Base-by-base conservation (phyloP, 2,113 vertebrate genomes). In the Glaucidium brasilianum region DNA sequence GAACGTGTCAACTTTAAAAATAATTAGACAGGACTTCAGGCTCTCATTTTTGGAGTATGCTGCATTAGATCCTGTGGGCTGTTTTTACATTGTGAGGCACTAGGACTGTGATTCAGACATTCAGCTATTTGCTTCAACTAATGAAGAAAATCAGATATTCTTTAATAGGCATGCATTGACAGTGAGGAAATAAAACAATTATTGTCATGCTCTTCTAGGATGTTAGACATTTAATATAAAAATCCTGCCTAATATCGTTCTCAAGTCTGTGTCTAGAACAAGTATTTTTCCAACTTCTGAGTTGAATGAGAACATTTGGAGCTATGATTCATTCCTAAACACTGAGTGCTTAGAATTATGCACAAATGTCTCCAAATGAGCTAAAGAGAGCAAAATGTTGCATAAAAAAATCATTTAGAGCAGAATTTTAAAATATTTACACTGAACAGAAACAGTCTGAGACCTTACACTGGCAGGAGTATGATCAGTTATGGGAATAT, bases 221-320 rank as follows among this genome's bases (percentile, higher is more conserved):
- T 52, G 58, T 32, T 76, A 35, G 43, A 79, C 35, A 58, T 34
- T 16, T 81, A 50, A 43, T 78, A 81, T 45, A 39, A 91, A 94
- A 86, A 91, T 89, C 11, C 6, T 79, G 12, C 32, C 59, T 67
- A 35, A 80, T 86, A 60, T 55, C 73, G 20, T 23, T 83, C 73
- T 78, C 25, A 71, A 32, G 4, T 56, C 22, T 32, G 1, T 83
- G 35, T 69, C 37, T 59, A 77, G 35, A 95, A 82, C 18, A 86
- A 94, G 34, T 87, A 79, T 79, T 95, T 94, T 94, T 79, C 68
- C 91, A 81, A 90, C 82, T 78, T 87, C 21, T 60, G 23, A 45
- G 15, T 75, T 84, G 64, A 75, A 64, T 82, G 20, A 76, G 52
- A 64, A 43, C 43, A 91, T 88, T 78, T 75, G 60, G n/a, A 73